Conservation (phyloP, 2,797 vertebrate species). For the Macropodus opercularis region DNA sequence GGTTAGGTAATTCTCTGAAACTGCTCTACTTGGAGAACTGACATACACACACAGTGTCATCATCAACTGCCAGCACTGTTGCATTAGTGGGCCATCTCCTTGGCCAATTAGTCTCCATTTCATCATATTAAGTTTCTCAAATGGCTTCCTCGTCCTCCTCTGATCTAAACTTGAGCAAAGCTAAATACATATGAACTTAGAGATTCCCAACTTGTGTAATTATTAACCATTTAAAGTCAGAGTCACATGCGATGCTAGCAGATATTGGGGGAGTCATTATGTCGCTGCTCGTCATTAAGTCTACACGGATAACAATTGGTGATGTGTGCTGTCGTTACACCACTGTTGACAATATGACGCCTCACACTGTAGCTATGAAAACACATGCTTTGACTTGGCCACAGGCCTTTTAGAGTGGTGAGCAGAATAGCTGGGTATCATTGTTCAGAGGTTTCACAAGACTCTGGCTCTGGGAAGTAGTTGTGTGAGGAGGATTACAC, state of each 20-base stretch:
- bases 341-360: not conserved
- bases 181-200: not conserved
- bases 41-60: slow-evolving; percentile 13
- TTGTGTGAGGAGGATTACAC: slow-evolving; percentile 61
- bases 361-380: not conserved
- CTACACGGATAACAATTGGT: not conserved
- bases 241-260: not conserved
- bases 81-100: slow-evolving; percentile 71
- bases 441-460: slow-evolving; percentile 41
- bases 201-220: not conserved
- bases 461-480: slow-evolving; percentile 41
- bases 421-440: slow-evolving; percentile 40
- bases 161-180: not conserved
- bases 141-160: slow-evolving; percentile 7
- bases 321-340: not conserved
- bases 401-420: not conserved
- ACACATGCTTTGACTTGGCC: not conserved
- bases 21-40: slow-evolving; percentile 20
- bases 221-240: not conserved
- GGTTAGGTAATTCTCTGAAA: no score
- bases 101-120: slow-evolving; percentile 65
- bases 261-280: not conserved
- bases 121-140: slow-evolving; percentile 28
- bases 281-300: not conserved
- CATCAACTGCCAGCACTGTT: slow-evolving; percentile 22